Evolutionary conservation across 2,888 invertebrate species (phyloP).

Genomic region (Leptinotarsa haldemani): DNA sequence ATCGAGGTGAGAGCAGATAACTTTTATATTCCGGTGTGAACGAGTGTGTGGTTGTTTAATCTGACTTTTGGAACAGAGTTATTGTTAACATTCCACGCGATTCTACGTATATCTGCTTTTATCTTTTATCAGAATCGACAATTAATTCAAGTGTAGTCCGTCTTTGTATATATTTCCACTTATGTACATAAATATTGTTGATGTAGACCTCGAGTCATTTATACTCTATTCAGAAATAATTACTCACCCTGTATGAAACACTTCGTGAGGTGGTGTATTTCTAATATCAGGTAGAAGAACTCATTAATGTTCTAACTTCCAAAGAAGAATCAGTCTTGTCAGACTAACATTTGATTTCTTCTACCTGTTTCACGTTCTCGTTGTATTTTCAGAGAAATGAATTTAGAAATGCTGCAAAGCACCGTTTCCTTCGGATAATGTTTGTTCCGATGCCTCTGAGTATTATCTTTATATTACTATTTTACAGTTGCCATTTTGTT

Average conservation of each 20-base stretch:
- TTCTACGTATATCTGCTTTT: background rate
- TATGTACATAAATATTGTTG: conserved; percentile 54
- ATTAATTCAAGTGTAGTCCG: background rate
- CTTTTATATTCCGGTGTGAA: background rate
- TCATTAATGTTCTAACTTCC: background rate
- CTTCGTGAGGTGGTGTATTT: background rate
- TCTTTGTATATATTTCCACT: conserved; percentile 17
- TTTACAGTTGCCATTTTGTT: conserved; percentile 51
- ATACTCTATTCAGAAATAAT: conserved; percentile 18
- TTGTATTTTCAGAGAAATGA: background rate
- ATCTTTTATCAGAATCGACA: background rate
- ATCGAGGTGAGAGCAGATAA: background rate
- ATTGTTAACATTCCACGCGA: too few relatives aligned
- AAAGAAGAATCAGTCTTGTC: background rate
- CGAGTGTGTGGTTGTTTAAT: too few relatives aligned
- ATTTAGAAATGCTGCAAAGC: background rate
- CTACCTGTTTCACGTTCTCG: background rate
- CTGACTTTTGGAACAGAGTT: too few relatives aligned
- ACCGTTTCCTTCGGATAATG: background rate
- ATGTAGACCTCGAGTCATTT: background rate
- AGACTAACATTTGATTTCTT: background rate
- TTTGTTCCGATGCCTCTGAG: conserved; percentile 20
- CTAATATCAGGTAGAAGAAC: conserved; percentile 1
- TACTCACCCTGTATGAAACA: conserved; percentile 4
- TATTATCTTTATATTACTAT: conserved; percentile 20